These are phyloP conservation scores for Glareola pratincola DNA, from an alignment of 2,113 vertebrate species.

Conservation along the genomic window DNA sequence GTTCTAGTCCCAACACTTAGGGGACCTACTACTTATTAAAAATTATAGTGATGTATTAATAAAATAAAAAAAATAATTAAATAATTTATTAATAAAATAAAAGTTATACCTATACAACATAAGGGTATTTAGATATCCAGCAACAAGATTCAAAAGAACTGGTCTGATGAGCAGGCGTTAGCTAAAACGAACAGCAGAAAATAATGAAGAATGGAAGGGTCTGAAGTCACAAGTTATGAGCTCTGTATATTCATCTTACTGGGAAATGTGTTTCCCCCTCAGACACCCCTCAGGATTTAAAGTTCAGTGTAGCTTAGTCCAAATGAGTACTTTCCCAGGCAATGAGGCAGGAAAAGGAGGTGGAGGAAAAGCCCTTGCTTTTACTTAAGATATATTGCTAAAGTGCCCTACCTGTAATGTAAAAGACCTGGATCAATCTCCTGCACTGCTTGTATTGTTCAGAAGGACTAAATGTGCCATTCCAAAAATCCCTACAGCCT, in stretches of 20 bases:
- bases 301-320: background rate
- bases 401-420: background rate
- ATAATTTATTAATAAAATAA: too few species aligned
- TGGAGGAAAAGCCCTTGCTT: background rate
- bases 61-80: too few species aligned
- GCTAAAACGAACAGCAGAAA: background rate
- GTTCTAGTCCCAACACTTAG: background rate
- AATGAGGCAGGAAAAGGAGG: background rate
- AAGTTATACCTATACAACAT: background rate
- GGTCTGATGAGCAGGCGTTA: background rate
- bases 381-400: background rate
- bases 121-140: background rate
- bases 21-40: background rate
- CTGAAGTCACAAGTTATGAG: background rate
- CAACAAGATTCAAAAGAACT: background rate
- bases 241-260: accelerated
- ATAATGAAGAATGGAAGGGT: background rate
- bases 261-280: background rate
- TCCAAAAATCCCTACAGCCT: background rate
- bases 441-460: background rate
- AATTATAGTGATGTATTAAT: too few species aligned
- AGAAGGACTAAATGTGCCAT: background rate
- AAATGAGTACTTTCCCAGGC: background rate
- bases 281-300: background rate
- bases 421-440: background rate